Percentiles rank a stretch among this genome's conserved stretches.
Evolutionary conservation across 2,888 invertebrate species (phyloP).

Genomic region (Drosophila bunnanda): DNA sequence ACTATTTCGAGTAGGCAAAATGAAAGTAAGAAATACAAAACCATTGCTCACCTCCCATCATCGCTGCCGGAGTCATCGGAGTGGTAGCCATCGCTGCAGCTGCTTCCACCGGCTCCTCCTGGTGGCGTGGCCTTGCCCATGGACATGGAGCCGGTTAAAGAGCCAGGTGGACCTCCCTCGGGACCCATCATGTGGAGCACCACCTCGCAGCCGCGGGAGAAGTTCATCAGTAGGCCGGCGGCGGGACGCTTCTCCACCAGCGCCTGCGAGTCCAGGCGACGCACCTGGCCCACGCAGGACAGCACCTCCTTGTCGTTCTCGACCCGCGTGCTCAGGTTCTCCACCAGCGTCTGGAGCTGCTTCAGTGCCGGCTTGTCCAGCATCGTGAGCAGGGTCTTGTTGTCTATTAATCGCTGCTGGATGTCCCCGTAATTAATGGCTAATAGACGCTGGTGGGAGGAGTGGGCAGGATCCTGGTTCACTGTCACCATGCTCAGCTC

Average conservation of each 20-base stretch:
- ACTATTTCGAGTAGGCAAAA: neutral
- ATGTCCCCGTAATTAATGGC: constrained; percentile 94
- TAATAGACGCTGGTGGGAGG: constrained; percentile 95
- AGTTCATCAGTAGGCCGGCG: constrained; percentile 90
- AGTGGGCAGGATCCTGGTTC: constrained; percentile 91
- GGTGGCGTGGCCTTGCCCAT: constrained; percentile 59
- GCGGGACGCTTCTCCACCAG: constrained; percentile 88
- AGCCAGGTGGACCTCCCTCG: constrained; percentile 84
- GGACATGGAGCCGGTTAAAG: constrained; percentile 60
- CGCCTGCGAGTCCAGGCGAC: constrained; percentile 87
- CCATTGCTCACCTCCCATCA: constrained; percentile 80
- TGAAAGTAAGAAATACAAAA: neutral
- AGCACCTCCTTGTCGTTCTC: constrained; percentile 96
- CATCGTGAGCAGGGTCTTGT: constrained; percentile 94
- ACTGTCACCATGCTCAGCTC: constrained; percentile 87
- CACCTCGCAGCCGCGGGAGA: constrained; percentile 90
- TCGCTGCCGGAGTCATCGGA: constrained; percentile 88
- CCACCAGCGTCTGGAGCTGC: constrained; percentile 89
- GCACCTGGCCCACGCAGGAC: constrained; percentile 89
- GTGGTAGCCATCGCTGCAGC: constrained; percentile 93
- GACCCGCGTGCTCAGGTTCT: constrained; percentile 91
- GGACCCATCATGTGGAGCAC: constrained; percentile 91
- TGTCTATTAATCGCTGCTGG: constrained; percentile 95
- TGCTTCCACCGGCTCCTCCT: constrained; percentile 85
- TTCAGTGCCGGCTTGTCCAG: constrained; percentile 92